Evolutionary conservation across 2,113 vertebrate species (phyloP).

Genomic region (Hyperopisus bebe): DNA sequence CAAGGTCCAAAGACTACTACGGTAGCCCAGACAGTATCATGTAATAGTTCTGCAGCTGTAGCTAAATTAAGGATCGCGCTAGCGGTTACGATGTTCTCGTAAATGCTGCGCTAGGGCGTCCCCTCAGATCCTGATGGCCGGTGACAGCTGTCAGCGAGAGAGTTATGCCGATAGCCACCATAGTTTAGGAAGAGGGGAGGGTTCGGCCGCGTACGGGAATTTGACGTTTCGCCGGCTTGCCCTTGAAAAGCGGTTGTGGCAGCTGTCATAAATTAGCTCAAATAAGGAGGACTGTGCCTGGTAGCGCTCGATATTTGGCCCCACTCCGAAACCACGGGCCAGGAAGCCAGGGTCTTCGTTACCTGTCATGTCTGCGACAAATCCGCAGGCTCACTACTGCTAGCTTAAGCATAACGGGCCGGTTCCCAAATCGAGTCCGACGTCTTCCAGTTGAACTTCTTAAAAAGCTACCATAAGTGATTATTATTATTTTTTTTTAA

Average conservation of each 20-base stretch:
- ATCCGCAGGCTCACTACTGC: neutral
- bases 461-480: neutral
- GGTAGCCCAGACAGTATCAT: neutral
- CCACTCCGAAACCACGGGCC: neutral
- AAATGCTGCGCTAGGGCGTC: neutral
- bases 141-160: neutral
- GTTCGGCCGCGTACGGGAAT: neutral
- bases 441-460: neutral
- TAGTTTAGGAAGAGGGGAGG: neutral
- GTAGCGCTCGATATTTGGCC: neutral
- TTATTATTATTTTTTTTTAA: neutral
- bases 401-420: neutral
- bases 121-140: neutral
- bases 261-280: conserved; percentile 2
- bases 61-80: neutral
- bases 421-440: neutral
- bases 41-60: neutral
- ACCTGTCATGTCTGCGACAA: neutral
- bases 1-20: neutral
- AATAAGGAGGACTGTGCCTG: neutral
- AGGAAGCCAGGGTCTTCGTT: neutral
- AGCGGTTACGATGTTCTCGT: neutral
- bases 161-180: neutral
- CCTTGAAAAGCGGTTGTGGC: neutral
- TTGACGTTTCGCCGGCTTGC: neutral